Conservation (phyloP, 2,888 invertebrate genomes). For the Eupsilia transversa region DNA sequence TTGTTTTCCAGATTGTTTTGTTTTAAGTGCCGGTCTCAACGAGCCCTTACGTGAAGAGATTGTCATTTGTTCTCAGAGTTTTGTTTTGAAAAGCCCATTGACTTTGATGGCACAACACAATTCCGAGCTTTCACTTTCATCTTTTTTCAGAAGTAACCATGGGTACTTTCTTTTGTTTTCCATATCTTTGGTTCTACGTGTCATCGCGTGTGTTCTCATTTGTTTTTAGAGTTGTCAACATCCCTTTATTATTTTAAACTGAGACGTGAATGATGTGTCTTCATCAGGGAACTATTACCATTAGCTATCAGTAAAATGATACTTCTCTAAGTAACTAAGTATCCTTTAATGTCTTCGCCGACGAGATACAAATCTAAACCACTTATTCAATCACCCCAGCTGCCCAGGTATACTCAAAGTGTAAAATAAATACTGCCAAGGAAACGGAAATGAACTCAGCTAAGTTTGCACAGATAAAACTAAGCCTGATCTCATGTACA, state of each 20-base stretch:
- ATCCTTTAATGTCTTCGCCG: slow-evolving; percentile 11
- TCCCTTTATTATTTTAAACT: neutral
- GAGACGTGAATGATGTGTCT: neutral
- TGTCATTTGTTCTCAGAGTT: neutral
- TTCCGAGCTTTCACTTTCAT: neutral
- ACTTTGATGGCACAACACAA: neutral
- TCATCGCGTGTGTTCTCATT: neutral
- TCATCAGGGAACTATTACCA: neutral
- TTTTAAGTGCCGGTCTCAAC: no score
- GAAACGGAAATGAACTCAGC: slow-evolving; percentile 62
- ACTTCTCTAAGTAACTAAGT: neutral
- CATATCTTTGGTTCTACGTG: neutral
- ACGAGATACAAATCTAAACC: slow-evolving; percentile 23
- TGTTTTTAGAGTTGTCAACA: neutral
- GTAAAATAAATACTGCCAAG: slow-evolving; percentile 51
- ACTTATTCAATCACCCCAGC: slow-evolving; percentile 39
- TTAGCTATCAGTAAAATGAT: slow-evolving; percentile 15
- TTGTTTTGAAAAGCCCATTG: neutral
- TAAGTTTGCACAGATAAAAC: slow-evolving; percentile 63
- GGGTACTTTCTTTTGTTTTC: neutral
- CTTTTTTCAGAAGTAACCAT: neutral
- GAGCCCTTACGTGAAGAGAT: neutral
- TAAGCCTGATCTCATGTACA: slow-evolving; percentile 60
- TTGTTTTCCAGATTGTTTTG: neutral
- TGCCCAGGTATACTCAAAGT: slow-evolving; percentile 11